Base-by-base conservation (phyloP, 53 echinoderm and acorn worm genomes). In the Holothuria leucospilota region DNA sequence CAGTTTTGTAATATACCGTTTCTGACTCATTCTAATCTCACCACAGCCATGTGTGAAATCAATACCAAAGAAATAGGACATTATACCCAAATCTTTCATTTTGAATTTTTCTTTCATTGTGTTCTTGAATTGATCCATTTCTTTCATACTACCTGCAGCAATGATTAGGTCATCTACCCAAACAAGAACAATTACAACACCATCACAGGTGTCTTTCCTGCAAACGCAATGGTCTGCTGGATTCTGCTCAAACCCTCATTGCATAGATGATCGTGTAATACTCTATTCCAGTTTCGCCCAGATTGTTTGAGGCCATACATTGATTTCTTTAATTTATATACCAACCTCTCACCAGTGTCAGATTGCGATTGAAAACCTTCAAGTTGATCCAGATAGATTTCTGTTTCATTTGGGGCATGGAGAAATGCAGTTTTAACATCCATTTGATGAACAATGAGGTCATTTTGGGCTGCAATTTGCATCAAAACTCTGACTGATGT, bases 141-240 rank as follows among this genome's bases (percentile, higher is more conserved):
- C 24, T 20, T 34, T 26, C 28, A 60, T 66, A 85, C 65, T 75
- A 40, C 49, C 84, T 13, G 89, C 89, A 27, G 89, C 89, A 58
- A 89, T 63, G 34, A 85, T 18, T 8, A 89, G 72, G 61, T 89
- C 89, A 77, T 89, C 89, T 27, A 89, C 89, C 89, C 85, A 89
- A 64, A 89, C 84, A 12, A 28, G 6, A 40, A 89, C 49, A 52
- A 79, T 25, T n/a, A 85, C 46, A 14, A 69, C 38, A 34, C 0
- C 0, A 41, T 6, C 71, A 59, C 59, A 27, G 10, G 24, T 46
- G 13, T 24, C 8, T 67, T 78, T 90, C 23, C 25, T 29, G 34
- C 77, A 85, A 27, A 90, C 67, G 68, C 90, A 85, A 66, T 85
- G 65, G 34, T 90, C 89, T 69, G 61, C 89, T 2, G 26, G 34